These are phyloP conservation scores for Atherinomorus stipes DNA, from an alignment of 2,113 vertebrate species.

Conservation along the genomic window DNA sequence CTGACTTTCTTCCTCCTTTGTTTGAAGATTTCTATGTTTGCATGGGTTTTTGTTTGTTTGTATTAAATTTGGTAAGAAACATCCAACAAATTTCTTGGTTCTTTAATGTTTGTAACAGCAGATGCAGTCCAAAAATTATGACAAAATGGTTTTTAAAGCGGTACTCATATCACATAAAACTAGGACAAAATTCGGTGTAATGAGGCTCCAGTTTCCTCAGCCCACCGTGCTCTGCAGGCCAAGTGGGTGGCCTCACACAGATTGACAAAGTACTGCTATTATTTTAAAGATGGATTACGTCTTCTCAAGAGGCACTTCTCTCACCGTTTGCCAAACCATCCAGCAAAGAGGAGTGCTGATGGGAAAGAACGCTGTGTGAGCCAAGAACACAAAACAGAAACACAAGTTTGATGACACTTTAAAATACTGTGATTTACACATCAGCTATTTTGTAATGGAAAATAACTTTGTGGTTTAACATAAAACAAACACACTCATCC, in stretches of 20 bases:
- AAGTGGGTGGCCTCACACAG: constrained; percentile 69
- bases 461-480: too few relatives aligned
- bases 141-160: constrained; percentile 30
- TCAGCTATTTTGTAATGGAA: neutral
- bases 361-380: constrained; percentile 44
- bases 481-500: too few relatives aligned
- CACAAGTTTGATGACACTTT: neutral
- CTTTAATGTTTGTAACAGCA: constrained; percentile 21
- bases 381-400: constrained; percentile 45
- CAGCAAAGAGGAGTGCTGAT: constrained; percentile 20
- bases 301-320: constrained; percentile 40
- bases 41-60: constrained; percentile 30
- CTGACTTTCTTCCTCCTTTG: constrained; percentile 26
- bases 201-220: constrained; percentile 57
- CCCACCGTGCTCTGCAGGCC: constrained; percentile 52
- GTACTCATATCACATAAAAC: constrained; percentile 25
- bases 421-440: too few relatives aligned
- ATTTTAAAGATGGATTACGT: constrained; percentile 69
- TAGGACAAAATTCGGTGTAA: constrained; percentile 50
- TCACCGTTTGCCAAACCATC: constrained; percentile 49
- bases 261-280: constrained; percentile 69
- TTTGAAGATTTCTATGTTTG: constrained; percentile 32
- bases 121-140: constrained; percentile 10
- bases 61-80: constrained; percentile 62
- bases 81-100: constrained; percentile 3